Percentiles rank a stretch among this genome's conserved stretches.
These are phyloP conservation scores for Dallia pectoralis DNA, from an alignment of 2,797 vertebrate species.

Conservation along the genomic window DNA sequence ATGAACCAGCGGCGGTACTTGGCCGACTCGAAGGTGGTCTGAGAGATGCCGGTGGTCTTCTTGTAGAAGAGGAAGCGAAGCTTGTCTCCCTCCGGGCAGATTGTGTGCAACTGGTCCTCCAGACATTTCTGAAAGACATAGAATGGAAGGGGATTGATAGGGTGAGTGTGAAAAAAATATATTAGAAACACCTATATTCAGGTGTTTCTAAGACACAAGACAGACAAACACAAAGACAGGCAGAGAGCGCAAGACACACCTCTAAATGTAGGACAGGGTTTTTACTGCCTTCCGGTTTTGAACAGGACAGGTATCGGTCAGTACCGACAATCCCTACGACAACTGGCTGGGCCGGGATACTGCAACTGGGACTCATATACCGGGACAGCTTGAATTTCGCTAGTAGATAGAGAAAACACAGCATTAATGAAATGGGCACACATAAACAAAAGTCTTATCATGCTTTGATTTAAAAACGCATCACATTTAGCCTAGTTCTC, in stretches of 20 bases:
- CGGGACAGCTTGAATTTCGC: constrained; percentile 34
- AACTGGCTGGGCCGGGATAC: not conserved
- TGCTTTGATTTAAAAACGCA: too few species aligned
- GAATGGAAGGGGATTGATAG: not conserved
- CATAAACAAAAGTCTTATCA: too few species aligned
- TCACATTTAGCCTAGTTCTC: too few species aligned
- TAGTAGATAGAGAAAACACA: constrained; percentile 16
- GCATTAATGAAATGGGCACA: too few species aligned
- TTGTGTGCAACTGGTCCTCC: not conserved
- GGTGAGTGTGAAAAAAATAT: not conserved
- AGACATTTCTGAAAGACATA: constrained; percentile 35
- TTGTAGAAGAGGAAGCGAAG: constrained; percentile 63
- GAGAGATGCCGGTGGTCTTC: fast-evolving
- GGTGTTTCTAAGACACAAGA: constrained; percentile 38
- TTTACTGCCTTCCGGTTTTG: not conserved
- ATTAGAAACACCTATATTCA: too few species aligned
- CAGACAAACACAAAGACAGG: not conserved
- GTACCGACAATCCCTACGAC: constrained; percentile 25
- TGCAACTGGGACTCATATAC: not conserved
- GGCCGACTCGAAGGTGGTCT: constrained; percentile 58
- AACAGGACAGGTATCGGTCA: constrained; percentile 39
- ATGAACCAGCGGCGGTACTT: constrained; percentile 60
- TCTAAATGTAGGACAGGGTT: constrained; percentile 34
- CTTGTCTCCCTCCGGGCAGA: constrained; percentile 7
- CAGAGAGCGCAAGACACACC: constrained; percentile 34